phyloP scores from a whole-genome alignment of 2,888 invertebrate species.

The Drosophila paramelanica region DNA sequence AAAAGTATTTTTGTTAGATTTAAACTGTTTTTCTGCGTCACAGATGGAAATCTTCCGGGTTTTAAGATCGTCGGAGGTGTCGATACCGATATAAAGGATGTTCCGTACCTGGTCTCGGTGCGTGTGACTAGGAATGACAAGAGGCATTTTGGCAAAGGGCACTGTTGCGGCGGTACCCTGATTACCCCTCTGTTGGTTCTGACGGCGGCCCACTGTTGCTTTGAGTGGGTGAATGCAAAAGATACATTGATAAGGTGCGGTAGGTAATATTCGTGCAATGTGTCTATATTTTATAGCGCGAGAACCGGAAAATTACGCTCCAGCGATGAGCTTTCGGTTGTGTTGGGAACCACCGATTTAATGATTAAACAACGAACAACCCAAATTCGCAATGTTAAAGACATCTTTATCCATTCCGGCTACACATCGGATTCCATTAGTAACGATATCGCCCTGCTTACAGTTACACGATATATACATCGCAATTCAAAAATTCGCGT shows the following conservation, averaged over 20 bases:
- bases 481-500: slow-evolving; percentile 44
- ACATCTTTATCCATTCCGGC: slow-evolving; percentile 54
- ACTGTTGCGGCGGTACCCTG: slow-evolving; percentile 77
- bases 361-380: slow-evolving; percentile 26
- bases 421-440: slow-evolving; percentile 41
- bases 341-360: slow-evolving; percentile 73
- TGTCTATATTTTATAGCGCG: neutral
- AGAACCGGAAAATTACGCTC: neutral
- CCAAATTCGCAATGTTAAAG: slow-evolving; percentile 59
- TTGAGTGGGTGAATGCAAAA: slow-evolving; percentile 30
- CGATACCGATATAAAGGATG: slow-evolving; percentile 38
- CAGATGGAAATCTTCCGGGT: neutral
- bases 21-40: no score
- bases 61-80: slow-evolving; percentile 74
- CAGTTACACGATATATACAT: slow-evolving; percentile 72
- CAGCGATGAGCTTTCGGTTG: slow-evolving; percentile 57
- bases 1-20: no score
- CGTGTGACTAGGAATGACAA: slow-evolving; percentile 56
- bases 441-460: slow-evolving; percentile 77
- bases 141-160: slow-evolving; percentile 67
- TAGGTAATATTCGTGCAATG: neutral
- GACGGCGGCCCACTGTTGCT: slow-evolving; percentile 76
- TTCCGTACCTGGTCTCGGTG: slow-evolving; percentile 74
- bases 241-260: no score
- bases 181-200: slow-evolving; percentile 66